Percentiles rank a stretch among this genome's conserved stretches.
Conservation (phyloP, 2,888 invertebrate species). For the Trissolcus brochymenae region DNA sequence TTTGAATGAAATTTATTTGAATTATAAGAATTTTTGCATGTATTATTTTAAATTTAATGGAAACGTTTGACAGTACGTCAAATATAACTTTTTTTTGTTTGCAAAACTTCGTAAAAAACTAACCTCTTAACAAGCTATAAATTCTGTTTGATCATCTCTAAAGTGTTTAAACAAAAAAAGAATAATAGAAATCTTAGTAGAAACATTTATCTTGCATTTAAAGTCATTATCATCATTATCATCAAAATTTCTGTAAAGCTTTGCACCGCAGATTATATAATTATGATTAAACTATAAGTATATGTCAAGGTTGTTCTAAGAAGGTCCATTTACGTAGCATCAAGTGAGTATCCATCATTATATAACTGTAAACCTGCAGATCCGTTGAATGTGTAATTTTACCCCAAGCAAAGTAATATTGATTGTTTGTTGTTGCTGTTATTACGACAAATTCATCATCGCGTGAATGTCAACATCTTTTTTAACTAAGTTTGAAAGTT, state of each 20-base stretch:
- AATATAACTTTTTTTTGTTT: too few species aligned
- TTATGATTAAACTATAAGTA: conserved; percentile 46
- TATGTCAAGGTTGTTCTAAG: conserved; percentile 50
- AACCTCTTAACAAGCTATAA: too few species aligned
- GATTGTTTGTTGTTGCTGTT: conserved; percentile 7
- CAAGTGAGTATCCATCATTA: conserved; percentile 47
- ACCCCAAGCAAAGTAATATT: conserved; percentile 18
- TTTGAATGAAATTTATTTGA: too few species aligned
- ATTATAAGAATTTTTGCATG: too few species aligned
- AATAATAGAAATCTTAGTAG: conserved; percentile 22
- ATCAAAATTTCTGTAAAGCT: conserved; percentile 24
- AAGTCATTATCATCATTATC: conserved; percentile 24
- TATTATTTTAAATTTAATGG: too few species aligned
- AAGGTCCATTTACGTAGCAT: conserved; percentile 53
- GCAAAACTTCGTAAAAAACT: too few species aligned
- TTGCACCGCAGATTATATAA: conserved; percentile 22
- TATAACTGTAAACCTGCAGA: conserved; percentile 46
- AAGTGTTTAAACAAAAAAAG: conserved; percentile 2
- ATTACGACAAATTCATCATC: conserved; percentile 12
- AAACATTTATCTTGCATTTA: conserved; percentile 18
- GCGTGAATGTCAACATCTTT: background rate
- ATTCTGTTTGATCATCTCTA: too few species aligned
- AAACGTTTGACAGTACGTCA: too few species aligned
- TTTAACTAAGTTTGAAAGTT: too few species aligned
- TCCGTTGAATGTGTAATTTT: conserved; percentile 46